These are phyloP conservation scores for Pachydiplax longipennis DNA, from an alignment of 2,888 invertebrate genomes.

Conservation along the genomic window DNA sequence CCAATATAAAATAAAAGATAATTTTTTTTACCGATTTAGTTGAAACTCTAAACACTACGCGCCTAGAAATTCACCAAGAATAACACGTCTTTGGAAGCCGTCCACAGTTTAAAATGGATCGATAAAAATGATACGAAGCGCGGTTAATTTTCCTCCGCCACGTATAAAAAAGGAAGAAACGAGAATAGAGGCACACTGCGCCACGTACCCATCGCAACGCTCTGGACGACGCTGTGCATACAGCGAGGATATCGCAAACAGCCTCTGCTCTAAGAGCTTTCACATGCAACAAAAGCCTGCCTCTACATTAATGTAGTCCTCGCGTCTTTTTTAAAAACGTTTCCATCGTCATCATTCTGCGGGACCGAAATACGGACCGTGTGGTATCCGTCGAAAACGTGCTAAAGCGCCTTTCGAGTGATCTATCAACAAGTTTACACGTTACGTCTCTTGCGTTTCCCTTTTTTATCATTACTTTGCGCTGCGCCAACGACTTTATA, in stretches of 20 bases:
- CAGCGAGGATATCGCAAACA: background rate
- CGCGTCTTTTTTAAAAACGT: too few species aligned
- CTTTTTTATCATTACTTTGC: too few species aligned
- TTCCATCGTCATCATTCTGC: too few species aligned
- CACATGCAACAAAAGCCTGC: background rate
- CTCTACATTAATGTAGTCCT: background rate
- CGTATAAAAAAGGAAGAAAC: background rate
- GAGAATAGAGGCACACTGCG: background rate
- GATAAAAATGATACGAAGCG: background rate
- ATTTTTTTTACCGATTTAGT: too few species aligned
- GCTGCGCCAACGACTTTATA: background rate
- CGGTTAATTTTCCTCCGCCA: background rate
- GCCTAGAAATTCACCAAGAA: background rate
- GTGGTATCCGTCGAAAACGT: too few species aligned
- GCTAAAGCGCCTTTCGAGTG: too few species aligned
- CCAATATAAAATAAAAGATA: too few species aligned
- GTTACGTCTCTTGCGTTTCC: too few species aligned
- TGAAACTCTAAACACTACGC: too few species aligned
- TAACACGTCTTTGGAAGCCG: background rate
- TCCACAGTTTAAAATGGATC: background rate
- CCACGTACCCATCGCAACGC: background rate
- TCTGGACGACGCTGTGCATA: background rate
- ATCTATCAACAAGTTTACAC: too few species aligned
- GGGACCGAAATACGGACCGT: too few species aligned
- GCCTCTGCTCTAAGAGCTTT: background rate